Evolutionary conservation across 2,797 vertebrate genomes (phyloP).

Genomic region (Psittacula derbiana): DNA sequence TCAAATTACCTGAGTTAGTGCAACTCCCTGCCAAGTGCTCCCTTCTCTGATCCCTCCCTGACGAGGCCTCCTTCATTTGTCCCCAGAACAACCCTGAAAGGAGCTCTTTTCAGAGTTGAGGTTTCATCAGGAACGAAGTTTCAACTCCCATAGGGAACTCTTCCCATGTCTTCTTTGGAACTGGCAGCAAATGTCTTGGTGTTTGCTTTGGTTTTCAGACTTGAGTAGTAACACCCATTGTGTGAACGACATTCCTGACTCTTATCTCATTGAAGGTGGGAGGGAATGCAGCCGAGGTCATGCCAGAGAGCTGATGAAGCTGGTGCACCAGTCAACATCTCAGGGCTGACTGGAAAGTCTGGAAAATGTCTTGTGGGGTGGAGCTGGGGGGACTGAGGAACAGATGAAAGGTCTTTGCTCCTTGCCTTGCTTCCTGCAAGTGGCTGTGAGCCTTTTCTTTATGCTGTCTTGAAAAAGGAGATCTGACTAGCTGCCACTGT

Average conservation of each 20-base stretch:
- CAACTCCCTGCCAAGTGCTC: slow-evolving; percentile 29
- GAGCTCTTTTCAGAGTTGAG: background rate
- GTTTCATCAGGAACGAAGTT: background rate
- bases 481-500: background rate
- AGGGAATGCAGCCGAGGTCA: slow-evolving; percentile 56
- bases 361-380: slow-evolving; percentile 56
- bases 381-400: slow-evolving; percentile 47
- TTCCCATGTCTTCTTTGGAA: background rate
- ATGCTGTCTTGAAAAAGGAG: background rate
- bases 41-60: background rate
- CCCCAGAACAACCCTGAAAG: background rate
- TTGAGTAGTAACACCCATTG: slow-evolving; percentile 38
- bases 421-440: slow-evolving; percentile 2
- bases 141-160: background rate
- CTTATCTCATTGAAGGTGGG: slow-evolving; percentile 59
- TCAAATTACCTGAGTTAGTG: slow-evolving; percentile 26
- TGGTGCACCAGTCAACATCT: slow-evolving; percentile 48
- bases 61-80: background rate
- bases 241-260: slow-evolving; percentile 51
- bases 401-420: slow-evolving; percentile 34
- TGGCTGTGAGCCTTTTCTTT: background rate
- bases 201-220: slow-evolving; percentile 36
- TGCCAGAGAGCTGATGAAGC: slow-evolving; percentile 63
- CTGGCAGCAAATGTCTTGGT: background rate
- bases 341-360: slow-evolving; percentile 65